A percentile compares a stretch with the other conserved stretches of the same genome.
phyloP scores from a whole-genome alignment of 2,888 invertebrate species.

The Anarsia innoxiella region DNA sequence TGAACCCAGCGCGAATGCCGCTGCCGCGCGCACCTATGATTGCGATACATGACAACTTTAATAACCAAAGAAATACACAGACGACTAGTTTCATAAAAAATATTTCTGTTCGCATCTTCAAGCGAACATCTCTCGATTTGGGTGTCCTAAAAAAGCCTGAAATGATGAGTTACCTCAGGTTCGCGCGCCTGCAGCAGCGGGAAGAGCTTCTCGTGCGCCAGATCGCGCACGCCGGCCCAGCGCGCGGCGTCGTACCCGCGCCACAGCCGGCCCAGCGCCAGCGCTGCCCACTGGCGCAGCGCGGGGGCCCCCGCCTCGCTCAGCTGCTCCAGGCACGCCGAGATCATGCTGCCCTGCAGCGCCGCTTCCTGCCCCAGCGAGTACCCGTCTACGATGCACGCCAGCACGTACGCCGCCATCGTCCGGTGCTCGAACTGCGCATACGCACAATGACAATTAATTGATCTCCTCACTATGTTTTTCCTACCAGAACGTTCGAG shows the following conservation, averaged over 20 bases:
- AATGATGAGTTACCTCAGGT: too few species aligned
- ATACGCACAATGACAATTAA: too few species aligned
- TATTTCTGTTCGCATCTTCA: too few species aligned
- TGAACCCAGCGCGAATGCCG: constrained; percentile 95
- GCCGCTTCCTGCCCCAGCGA: constrained; percentile 93
- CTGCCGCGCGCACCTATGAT: constrained; percentile 94
- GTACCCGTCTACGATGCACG: constrained; percentile 94
- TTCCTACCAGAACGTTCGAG: not conserved
- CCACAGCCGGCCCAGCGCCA: constrained; percentile 94
- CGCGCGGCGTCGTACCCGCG: constrained; percentile 81
- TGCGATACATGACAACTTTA: too few species aligned
- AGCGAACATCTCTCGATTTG: too few species aligned
- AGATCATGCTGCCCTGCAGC: constrained; percentile 89
- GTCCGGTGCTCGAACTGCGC: constrained; percentile 87
- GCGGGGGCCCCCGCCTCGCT: constrained; percentile 77
- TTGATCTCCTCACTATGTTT: too few species aligned
- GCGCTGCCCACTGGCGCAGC: constrained; percentile 91
- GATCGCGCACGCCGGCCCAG: constrained; percentile 96
- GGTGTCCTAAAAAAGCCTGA: too few species aligned
- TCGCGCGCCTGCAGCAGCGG: constrained; percentile 84
- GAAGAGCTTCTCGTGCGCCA: constrained; percentile 96
- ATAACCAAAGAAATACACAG: not conserved
- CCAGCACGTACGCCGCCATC: constrained; percentile 95
- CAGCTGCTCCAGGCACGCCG: constrained; percentile 93
- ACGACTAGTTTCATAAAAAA: too few species aligned